These are phyloP conservation scores for Eupeodes luniger DNA, from an alignment of 2,888 invertebrate genomes.

Conservation along the genomic window DNA sequence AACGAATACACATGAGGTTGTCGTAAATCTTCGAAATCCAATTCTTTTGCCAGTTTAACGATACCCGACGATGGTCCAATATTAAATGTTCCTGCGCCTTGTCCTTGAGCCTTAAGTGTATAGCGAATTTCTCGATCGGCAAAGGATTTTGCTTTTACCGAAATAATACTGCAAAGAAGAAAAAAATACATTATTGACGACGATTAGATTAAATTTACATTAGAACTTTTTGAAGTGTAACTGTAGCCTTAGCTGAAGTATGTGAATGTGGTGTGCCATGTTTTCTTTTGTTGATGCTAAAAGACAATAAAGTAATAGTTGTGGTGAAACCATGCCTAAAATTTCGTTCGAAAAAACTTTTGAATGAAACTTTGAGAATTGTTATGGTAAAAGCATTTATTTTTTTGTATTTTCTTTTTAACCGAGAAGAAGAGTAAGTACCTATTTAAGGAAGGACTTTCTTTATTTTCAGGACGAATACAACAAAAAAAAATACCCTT, in stretches of 20 bases:
- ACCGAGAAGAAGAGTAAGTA: neutral
- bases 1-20: conserved; percentile 97
- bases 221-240: neutral
- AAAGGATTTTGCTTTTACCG: conserved; percentile 98
- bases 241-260: neutral
- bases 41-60: conserved; percentile 96
- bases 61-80: conserved; percentile 97
- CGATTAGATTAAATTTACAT: conserved; percentile 53
- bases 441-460: neutral
- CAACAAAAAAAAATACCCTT: neutral
- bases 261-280: conserved; percentile 20
- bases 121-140: conserved; percentile 98
- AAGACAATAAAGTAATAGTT: neutral
- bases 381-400: neutral
- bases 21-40: conserved; percentile 98
- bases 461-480: too few relatives aligned
- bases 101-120: conserved; percentile 96
- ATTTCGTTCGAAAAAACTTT: neutral
- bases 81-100: conserved; percentile 97
- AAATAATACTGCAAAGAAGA: conserved; percentile 91
- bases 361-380: conserved; percentile 1
- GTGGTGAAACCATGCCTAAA: neutral
- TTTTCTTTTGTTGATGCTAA: neutral
- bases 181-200: neutral
- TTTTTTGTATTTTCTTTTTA: too few relatives aligned